phyloP scores from a whole-genome alignment of 2,113 vertebrate genomes.

The Gobio gobio region DNA sequence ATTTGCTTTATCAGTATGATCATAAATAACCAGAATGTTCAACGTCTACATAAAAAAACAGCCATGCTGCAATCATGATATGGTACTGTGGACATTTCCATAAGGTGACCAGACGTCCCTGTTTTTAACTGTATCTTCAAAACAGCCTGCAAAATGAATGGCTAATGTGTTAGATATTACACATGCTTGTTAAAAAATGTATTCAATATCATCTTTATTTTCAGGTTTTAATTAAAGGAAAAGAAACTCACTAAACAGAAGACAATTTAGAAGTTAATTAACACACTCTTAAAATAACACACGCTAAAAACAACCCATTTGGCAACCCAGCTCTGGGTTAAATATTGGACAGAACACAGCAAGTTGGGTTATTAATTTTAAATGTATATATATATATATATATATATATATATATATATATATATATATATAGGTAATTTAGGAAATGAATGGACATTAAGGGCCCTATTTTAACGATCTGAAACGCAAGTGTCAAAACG shows the following conservation, averaged over 20 bases:
- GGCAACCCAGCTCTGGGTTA: too few species aligned
- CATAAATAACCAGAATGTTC: neutral
- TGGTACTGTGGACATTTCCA: too few species aligned
- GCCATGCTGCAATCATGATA: neutral
- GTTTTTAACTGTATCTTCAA: neutral
- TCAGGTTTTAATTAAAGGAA: neutral
- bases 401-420: too few species aligned
- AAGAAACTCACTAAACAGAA: neutral
- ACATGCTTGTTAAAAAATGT: neutral
- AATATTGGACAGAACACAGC: too few species aligned
- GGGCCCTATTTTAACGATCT: too few species aligned
- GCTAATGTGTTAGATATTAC: neutral
- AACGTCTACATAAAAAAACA: neutral
- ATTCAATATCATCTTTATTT: neutral
- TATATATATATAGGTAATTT: too few species aligned
- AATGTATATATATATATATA: too few species aligned
- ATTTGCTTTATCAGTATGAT: constrained; percentile 15
- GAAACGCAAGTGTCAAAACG: too few species aligned
- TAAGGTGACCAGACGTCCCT: neutral
- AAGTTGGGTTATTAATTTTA: too few species aligned
- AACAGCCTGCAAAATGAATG: neutral
- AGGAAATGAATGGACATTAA: too few species aligned
- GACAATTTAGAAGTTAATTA: neutral
- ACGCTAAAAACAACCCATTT: too few species aligned
- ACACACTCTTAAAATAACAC: neutral